Percentiles rank a stretch among this genome's conserved stretches.
phyloP scores from a whole-genome alignment of 2,888 invertebrate genomes.

The Altica lythri region DNA sequence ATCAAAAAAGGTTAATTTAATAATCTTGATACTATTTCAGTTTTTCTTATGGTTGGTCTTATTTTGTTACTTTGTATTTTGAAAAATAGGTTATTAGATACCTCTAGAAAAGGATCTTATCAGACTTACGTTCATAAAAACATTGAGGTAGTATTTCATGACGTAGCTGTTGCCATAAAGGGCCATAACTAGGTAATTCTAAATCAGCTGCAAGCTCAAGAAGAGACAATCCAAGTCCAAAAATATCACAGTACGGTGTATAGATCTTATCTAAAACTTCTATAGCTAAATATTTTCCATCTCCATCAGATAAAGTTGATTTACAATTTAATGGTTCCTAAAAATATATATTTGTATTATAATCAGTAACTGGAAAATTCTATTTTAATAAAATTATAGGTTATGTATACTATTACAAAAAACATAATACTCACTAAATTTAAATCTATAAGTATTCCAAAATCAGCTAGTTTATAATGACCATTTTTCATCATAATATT shows the following conservation, averaged over 20 bases:
- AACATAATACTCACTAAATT: conserved; percentile 56
- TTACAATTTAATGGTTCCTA: conserved; percentile 35
- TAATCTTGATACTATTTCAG: conserved; percentile 3
- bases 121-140: conserved; percentile 42
- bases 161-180: conserved; percentile 65
- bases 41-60: background rate
- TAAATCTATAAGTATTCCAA: conserved; percentile 72
- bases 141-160: conserved; percentile 36
- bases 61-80: background rate
- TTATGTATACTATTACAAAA: background rate
- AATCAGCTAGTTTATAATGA: conserved; percentile 75
- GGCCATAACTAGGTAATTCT: conserved; percentile 70
- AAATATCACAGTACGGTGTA: conserved; percentile 74
- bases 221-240: conserved; percentile 74
- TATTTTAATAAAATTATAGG: background rate
- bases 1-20: conserved; percentile 6
- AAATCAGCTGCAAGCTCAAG: conserved; percentile 73
- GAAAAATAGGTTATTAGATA: background rate
- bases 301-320: conserved; percentile 67
- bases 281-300: conserved; percentile 75
- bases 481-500: conserved; percentile 73
- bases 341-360: conserved; percentile 22
- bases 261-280: conserved; percentile 68
- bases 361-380: too few relatives aligned
- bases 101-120: background rate